A percentile compares a stretch with the other conserved stretches of the same genome.
Evolutionary conservation across 2,113 vertebrate species (phyloP).

Genomic region (Coreoperca whiteheadi): DNA sequence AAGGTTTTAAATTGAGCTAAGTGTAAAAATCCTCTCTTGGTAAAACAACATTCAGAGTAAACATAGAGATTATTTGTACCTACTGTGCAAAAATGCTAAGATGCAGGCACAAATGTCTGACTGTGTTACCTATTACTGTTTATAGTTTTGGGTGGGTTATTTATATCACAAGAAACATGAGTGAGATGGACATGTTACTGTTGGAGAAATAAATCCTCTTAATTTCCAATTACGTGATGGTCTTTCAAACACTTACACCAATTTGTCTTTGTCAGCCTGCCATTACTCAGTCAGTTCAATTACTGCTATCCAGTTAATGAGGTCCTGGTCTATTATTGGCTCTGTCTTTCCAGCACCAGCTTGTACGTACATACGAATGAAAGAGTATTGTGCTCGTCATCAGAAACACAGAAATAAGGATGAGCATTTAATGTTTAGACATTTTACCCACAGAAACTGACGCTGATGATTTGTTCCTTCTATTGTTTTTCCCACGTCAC

Average conservation of each 20-base stretch:
- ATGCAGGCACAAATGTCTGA: not conserved
- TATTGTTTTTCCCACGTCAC: not conserved
- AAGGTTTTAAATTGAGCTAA: not conserved
- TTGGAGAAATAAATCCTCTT: slow-evolving; percentile 1
- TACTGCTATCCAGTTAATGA: not conserved
- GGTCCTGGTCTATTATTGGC: not conserved
- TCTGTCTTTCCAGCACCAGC: not conserved
- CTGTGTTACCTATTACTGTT: not conserved
- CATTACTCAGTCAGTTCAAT: not conserved
- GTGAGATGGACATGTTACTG: not conserved
- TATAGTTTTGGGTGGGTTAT: not conserved
- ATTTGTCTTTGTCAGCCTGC: not conserved
- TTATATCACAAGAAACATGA: not conserved
- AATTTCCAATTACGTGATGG: not conserved
- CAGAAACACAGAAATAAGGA: not conserved
- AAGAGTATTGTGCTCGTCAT: not conserved
- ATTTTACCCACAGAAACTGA: not conserved
- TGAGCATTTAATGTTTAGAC: not conserved
- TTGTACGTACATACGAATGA: not conserved
- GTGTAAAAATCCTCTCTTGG: not conserved
- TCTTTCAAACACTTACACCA: not conserved
- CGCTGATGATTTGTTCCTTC: not conserved
- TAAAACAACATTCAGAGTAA: not conserved
- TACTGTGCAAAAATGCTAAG: not conserved
- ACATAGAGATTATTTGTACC: not conserved